A percentile compares a stretch with the other conserved stretches of the same genome.
Evolutionary conservation across 2,888 invertebrate species (phyloP).

Genomic region (Bimastos eiseni): DNA sequence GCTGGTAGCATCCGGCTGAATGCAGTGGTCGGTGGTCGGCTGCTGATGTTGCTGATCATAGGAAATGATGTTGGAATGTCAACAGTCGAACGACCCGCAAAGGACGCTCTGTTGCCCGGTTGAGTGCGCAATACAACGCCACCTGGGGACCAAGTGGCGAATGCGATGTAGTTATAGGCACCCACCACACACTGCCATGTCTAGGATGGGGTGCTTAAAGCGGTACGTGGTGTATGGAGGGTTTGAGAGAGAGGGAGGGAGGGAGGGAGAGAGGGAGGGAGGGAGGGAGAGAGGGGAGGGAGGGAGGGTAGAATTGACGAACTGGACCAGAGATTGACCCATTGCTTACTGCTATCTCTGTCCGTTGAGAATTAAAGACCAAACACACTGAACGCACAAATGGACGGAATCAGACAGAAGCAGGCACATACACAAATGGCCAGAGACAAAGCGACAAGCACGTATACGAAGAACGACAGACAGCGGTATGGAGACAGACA

Average conservation of each 20-base stretch:
- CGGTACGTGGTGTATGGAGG: neutral
- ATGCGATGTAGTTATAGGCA: neutral
- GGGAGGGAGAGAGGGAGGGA: neutral
- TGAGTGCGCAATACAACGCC: neutral
- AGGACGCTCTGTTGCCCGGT: neutral
- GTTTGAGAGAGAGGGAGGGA: neutral
- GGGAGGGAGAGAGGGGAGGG: neutral
- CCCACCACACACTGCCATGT: neutral
- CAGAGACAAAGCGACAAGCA: too few relatives aligned
- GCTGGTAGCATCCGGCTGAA: neutral
- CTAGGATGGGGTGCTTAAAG: neutral
- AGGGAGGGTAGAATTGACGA: too few relatives aligned
- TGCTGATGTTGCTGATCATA: neutral
- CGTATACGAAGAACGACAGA: too few relatives aligned
- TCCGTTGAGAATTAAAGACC: neutral
- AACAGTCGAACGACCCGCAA: neutral
- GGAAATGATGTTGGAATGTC: slow-evolving; percentile 6
- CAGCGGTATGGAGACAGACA: neutral
- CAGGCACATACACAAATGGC: neutral
- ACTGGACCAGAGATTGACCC: neutral
- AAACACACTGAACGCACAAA: neutral
- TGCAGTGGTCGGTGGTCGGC: neutral
- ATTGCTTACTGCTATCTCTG: neutral
- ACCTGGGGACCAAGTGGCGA: neutral
- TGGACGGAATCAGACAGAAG: neutral